Percentiles rank a stretch among this genome's conserved stretches.
phyloP scores from a whole-genome alignment of 2,113 vertebrate species.

The Hipposideros armiger region DNA sequence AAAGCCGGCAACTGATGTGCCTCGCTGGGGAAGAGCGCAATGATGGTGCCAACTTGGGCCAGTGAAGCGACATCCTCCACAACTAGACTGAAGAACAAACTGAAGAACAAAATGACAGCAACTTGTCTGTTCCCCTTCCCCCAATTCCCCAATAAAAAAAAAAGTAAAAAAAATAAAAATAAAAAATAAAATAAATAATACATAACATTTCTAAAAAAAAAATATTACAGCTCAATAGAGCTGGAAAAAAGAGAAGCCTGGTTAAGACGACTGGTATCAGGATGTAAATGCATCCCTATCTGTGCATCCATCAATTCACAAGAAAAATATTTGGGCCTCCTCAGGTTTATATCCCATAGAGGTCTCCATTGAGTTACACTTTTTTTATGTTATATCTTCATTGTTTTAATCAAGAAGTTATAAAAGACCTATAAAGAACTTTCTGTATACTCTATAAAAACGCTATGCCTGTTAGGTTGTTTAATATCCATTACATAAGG shows the following conservation, averaged over 20 bases:
- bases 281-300: not conserved
- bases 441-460: not conserved
- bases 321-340: not conserved
- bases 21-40: too few relatives aligned
- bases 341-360: not conserved
- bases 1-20: too few relatives aligned
- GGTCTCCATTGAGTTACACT: not conserved
- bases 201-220: too few relatives aligned
- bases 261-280: not conserved
- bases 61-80: too few relatives aligned
- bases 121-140: too few relatives aligned
- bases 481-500: conserved; percentile 16
- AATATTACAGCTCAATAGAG: not conserved
- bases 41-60: too few relatives aligned
- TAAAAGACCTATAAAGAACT: not conserved
- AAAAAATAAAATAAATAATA: too few relatives aligned
- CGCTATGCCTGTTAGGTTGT: not conserved
- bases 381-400: not conserved
- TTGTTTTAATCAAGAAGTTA: not conserved
- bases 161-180: too few relatives aligned
- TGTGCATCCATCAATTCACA: not conserved
- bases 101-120: too few relatives aligned
- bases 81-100: too few relatives aligned
- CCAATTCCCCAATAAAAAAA: too few relatives aligned
- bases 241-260: not conserved